Evolutionary conservation across 2,797 vertebrate species (phyloP), one percentile per base, ranked within the genome.

Genomic region (Pagetopsis macropterus): DNA sequence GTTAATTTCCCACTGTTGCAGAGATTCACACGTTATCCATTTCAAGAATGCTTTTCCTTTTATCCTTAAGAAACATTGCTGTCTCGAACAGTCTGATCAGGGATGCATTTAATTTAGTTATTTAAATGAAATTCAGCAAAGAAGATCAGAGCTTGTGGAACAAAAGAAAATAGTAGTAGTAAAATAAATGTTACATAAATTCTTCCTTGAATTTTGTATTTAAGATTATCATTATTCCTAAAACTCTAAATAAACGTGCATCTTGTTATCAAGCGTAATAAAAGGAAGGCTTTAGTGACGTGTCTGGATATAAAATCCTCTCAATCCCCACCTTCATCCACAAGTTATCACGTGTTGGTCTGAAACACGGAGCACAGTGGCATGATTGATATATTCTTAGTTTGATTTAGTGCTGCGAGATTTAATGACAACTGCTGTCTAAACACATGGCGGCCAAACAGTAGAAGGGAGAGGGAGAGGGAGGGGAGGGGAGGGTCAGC

Each of bases 381-480:
- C 37, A 51, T 70, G 48, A 65, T 65, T 41, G 46, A 69, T 76
- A 41, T 76, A 33, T 77, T 63, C 52, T 49, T 83, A 65, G 23
- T 77, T 75, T 60, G 58, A 75, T 70, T 70, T 23, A 65, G 50
- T 46, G 23, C 59, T 78, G 69, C 31, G 46, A 68, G 56, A 79
- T 77, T 88, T 73, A 84, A 61, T 79, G 72, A 77, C 87, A 77
- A 62, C 65, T 85, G 81, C 75, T 84, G 81, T 84, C 76, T 66
- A n/a, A 73, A 74, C 84, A 72, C 71, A 66, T 44, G 61, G 60
- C 46, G 59, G 69, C n/a, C 51, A 45, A 83, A 73, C 75, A 74
- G 85, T 81, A 65, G 81, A 82, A 56, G 58, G 67, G 80, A 73
- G 54, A 56, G 58, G 67, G 80, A 73, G 54, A 66, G 57, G 64